Percentiles rank a stretch among this genome's conserved stretches.
phyloP scores from a whole-genome alignment of 2,797 vertebrate genomes.

The Tauraco hartlaubi region DNA sequence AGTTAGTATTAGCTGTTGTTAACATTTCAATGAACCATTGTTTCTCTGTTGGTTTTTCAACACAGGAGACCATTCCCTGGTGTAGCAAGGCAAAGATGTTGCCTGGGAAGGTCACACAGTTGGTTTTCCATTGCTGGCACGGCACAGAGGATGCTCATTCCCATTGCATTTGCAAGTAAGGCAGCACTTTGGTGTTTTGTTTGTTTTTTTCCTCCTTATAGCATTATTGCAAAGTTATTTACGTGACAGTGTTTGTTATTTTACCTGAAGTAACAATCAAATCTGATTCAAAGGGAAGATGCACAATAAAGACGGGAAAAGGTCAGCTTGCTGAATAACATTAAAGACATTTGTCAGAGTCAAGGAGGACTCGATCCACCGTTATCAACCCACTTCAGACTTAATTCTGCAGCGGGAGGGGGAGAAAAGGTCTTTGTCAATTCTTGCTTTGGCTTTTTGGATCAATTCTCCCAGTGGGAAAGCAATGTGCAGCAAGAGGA shows the following conservation, averaged over 20 bases:
- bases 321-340: slow-evolving; percentile 76
- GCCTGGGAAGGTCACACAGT: slow-evolving; percentile 39
- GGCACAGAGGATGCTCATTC: neutral
- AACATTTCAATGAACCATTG: slow-evolving; percentile 33
- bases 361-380: slow-evolving; percentile 63
- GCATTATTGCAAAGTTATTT: slow-evolving; percentile 64
- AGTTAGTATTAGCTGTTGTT: neutral
- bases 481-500: neutral
- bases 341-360: slow-evolving; percentile 79
- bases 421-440: slow-evolving; percentile 72
- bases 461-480: slow-evolving; percentile 67
- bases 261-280: slow-evolving; percentile 77
- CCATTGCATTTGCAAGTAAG: neutral
- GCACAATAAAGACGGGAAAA: slow-evolving; percentile 72
- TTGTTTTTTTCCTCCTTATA: slow-evolving; percentile 19
- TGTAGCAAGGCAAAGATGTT: neutral
- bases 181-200: neutral
- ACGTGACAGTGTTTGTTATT: slow-evolving; percentile 69
- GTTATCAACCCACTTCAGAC: slow-evolving; percentile 71
- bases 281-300: slow-evolving; percentile 73
- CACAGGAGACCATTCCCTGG: slow-evolving; percentile 25
- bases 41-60: slow-evolving; percentile 30
- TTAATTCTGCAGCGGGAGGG: slow-evolving; percentile 61
- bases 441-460: slow-evolving; percentile 64
- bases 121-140: slow-evolving; percentile 41